These are phyloP conservation scores for Euproctis similis DNA, from an alignment of 2,888 invertebrate genomes.

Conservation along the genomic window DNA sequence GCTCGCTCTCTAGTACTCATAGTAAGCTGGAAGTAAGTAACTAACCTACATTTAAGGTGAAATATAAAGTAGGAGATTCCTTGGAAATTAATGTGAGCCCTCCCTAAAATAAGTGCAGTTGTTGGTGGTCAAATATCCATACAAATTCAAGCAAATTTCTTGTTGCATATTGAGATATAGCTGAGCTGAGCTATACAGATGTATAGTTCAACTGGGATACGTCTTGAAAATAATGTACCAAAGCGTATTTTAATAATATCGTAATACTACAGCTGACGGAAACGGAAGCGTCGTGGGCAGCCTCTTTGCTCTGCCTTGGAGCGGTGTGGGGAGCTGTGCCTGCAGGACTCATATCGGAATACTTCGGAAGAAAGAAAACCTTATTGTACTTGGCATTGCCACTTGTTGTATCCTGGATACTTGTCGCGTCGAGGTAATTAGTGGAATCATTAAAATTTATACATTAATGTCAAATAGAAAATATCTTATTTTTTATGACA, in stretches of 20 bases:
- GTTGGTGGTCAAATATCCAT: too few relatives aligned
- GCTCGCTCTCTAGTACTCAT: slow-evolving; percentile 7
- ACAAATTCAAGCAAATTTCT: too few relatives aligned
- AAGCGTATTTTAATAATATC: too few relatives aligned
- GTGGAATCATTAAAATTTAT: too few relatives aligned
- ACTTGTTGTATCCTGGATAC: slow-evolving; percentile 70
- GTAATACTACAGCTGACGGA: slow-evolving; percentile 37
- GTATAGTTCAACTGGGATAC: not conserved
- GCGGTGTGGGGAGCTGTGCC: slow-evolving; percentile 74
- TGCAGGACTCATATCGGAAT: slow-evolving; percentile 69
- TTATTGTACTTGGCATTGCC: slow-evolving; percentile 71
- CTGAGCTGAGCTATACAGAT: not conserved
- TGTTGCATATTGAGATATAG: too few relatives aligned
- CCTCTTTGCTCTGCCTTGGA: slow-evolving; percentile 72
- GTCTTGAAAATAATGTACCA: too few relatives aligned
- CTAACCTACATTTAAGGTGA: not conserved
- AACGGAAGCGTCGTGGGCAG: slow-evolving; percentile 71
- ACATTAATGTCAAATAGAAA: too few relatives aligned
- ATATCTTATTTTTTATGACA: too few relatives aligned
- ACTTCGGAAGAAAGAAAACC: slow-evolving; percentile 73
- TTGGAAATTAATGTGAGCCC: too few relatives aligned
- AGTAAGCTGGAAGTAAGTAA: slow-evolving; percentile 19
- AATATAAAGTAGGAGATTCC: too few relatives aligned
- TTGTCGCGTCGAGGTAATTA: slow-evolving; percentile 72
- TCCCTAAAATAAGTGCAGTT: too few relatives aligned